Conservation (phyloP, 2,797 vertebrate species). For the Eulemur rubriventer region DNA sequence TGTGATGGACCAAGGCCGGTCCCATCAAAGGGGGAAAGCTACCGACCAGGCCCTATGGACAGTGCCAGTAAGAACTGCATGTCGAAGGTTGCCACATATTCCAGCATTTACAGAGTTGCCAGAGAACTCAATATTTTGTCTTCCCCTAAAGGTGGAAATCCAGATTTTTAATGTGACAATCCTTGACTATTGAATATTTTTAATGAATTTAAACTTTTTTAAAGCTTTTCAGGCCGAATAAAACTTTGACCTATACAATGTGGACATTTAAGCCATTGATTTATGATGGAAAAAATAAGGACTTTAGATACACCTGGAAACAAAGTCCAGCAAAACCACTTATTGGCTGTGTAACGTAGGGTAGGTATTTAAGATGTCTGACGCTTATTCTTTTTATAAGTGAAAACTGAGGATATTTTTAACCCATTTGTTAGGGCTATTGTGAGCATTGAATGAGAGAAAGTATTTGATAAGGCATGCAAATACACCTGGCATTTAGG, state of each 20-base stretch:
- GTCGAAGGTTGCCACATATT: not conserved
- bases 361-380: not conserved
- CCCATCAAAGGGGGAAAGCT: no score
- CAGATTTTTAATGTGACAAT: not conserved
- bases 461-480: not conserved
- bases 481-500: not conserved
- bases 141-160: not conserved
- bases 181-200: not conserved
- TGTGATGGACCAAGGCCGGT: no score
- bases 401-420: not conserved
- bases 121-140: not conserved
- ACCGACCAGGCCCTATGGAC: not conserved
- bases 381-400: not conserved
- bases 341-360: not conserved
- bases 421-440: not conserved
- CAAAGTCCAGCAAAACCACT: not conserved
- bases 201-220: not conserved
- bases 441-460: not conserved
- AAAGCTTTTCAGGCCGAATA: not conserved
- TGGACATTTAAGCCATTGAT: not conserved
- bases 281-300: not conserved
- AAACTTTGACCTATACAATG: not conserved
- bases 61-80: accelerated
- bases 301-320: not conserved
- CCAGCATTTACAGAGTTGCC: not conserved